These are phyloP conservation scores for Lepilemur ruficaudatus DNA, from an alignment of 2,797 vertebrate genomes.

Conservation along the genomic window DNA sequence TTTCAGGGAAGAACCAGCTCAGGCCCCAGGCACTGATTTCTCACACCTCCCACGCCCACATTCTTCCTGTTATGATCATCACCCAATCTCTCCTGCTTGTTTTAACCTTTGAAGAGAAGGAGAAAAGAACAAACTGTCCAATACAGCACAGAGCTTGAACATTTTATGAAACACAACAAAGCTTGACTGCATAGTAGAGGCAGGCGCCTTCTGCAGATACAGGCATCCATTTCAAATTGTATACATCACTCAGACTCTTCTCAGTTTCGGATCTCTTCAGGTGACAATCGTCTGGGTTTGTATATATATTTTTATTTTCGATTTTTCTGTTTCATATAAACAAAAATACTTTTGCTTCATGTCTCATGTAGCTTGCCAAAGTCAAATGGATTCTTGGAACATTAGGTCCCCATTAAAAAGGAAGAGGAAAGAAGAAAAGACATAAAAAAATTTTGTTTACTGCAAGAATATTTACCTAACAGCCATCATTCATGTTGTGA, in stretches of 20 bases:
- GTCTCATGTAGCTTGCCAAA: not conserved
- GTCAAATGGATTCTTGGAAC: not conserved
- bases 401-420: not conserved
- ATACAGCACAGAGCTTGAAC: not conserved
- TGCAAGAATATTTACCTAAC: not conserved
- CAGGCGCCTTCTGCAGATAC: not conserved
- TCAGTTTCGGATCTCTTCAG: not conserved
- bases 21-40: not conserved
- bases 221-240: not conserved
- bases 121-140: not conserved
- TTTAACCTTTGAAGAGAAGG: not conserved
- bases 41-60: not conserved
- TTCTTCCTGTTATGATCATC: slow-evolving; percentile 31
- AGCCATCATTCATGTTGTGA: not conserved
- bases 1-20: not conserved
- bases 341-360: not conserved
- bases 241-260: not conserved
- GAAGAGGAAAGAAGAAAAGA: not conserved
- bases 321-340: not conserved
- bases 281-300: not conserved
- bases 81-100: not conserved
- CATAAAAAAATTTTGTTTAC: not conserved
- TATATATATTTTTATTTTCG: not conserved
- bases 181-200: not conserved
- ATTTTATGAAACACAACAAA: not conserved